Evolutionary conservation across 64 coral and sea anemone species (phyloP).

Genomic region (Pachyseris speciosa): DNA sequence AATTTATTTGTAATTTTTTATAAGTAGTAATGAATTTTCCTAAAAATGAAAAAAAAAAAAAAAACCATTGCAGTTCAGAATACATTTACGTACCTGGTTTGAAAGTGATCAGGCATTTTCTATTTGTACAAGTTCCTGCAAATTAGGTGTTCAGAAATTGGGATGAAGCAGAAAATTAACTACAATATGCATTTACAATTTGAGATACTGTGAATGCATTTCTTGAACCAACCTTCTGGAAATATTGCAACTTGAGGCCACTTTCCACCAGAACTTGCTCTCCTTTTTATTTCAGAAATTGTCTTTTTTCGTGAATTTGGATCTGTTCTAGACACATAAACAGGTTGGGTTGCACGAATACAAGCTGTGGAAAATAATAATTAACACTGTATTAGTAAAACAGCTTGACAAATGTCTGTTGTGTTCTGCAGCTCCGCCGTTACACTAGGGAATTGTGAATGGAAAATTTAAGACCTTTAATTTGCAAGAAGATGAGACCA

Average conservation of each 20-base stretch:
- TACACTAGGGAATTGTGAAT: no score
- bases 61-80: neutral
- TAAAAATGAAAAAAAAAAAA: neutral
- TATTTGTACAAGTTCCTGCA: constrained; percentile 89
- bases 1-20: no score
- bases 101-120: constrained; percentile 90
- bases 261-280: constrained; percentile 70
- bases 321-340: constrained; percentile 93
- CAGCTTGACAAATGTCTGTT: no score
- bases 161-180: neutral
- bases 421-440: no score
- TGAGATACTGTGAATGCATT: no score
- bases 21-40: no score
- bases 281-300: constrained; percentile 83
- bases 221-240: constrained; percentile 83
- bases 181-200: no score
- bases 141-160: neutral
- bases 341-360: constrained; percentile 64
- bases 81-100: constrained; percentile 79
- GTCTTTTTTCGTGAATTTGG: constrained; percentile 80
- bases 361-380: constrained; percentile 40
- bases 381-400: neutral
- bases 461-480: no score
- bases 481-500: no score
- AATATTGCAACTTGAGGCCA: constrained; percentile 87